Evolutionary conservation across 1,140 invertebrate genomes (phyloP).

Genomic region (Drosophila dunni): DNA sequence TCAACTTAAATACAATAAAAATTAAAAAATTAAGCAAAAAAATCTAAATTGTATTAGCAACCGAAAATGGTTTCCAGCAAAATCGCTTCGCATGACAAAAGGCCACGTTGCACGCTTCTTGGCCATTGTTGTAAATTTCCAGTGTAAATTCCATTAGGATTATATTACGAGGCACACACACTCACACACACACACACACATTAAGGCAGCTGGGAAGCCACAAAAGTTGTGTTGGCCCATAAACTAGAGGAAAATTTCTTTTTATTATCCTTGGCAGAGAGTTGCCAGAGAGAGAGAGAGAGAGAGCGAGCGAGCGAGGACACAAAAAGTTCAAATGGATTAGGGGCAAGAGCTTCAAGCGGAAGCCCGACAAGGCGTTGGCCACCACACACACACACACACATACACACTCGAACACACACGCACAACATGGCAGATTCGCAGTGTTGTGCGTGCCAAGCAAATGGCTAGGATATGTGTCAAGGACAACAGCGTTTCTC

Average conservation of each 20-base stretch:
- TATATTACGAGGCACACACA: conserved; percentile 65
- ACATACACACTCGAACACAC: conserved; percentile 1
- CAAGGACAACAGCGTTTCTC: conserved; percentile 58
- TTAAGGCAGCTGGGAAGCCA: conserved; percentile 47
- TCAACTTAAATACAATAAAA: conserved; percentile 20
- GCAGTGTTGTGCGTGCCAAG: conserved; percentile 23
- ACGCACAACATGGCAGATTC: conserved; percentile 15
- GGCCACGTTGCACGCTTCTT: conserved; percentile 57
- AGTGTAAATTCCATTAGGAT: conserved; percentile 83
- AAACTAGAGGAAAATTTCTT: conserved; percentile 65
- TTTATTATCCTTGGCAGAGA: conserved; percentile 77
- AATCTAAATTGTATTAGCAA: not conserved
- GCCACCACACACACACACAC: conserved; percentile 30
- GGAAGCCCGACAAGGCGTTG: conserved; percentile 73
- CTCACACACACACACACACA: conserved; percentile 23
- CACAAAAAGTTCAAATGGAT: conserved; percentile 72
- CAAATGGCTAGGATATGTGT: conserved; percentile 63
- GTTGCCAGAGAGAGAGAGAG: conserved; percentile 31
- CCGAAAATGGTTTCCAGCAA: conserved; percentile 17
- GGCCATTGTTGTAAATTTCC: conserved; percentile 66
- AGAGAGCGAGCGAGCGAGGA: conserved; percentile 15
- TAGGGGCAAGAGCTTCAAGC: conserved; percentile 60
- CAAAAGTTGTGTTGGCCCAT: conserved; percentile 69
- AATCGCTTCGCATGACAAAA: conserved; percentile 52
- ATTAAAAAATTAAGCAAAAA: not conserved